A percentile compares a stretch with the other conserved stretches of the same genome.
These are phyloP conservation scores for Sinopyrophorus schimmeli DNA, from an alignment of 2,888 invertebrate species.

Conservation along the genomic window DNA sequence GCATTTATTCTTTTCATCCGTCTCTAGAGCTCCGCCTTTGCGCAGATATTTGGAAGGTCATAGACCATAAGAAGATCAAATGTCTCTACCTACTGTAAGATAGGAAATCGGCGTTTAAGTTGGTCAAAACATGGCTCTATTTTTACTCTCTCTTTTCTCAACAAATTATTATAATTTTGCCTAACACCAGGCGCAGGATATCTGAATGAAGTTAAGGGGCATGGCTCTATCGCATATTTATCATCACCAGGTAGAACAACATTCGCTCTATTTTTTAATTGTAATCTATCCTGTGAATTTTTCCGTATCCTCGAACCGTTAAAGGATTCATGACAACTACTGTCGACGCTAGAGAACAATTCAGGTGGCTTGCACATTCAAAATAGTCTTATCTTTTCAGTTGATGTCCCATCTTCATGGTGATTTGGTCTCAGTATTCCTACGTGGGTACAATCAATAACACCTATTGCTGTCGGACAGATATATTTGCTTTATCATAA, in stretches of 20 bases:
- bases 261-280: slow-evolving; percentile 18
- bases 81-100: too few relatives aligned
- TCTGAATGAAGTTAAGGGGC: slow-evolving; percentile 26
- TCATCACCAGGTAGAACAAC: slow-evolving; percentile 27
- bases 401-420: slow-evolving; percentile 21
- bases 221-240: slow-evolving; percentile 27
- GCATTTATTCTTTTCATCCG: too few relatives aligned
- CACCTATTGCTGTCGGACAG: slow-evolving; percentile 19
- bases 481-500: slow-evolving; percentile 11
- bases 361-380: slow-evolving; percentile 28
- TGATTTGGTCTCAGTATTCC: slow-evolving; percentile 22
- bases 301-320: slow-evolving; percentile 29
- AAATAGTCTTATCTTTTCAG: slow-evolving; percentile 19
- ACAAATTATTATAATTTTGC: slow-evolving; percentile 11
- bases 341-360: slow-evolving; percentile 25
- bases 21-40: too few relatives aligned
- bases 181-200: slow-evolving; percentile 19
- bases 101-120: too few relatives aligned
- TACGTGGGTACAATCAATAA: slow-evolving; percentile 21
- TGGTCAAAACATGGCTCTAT: too few relatives aligned
- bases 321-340: slow-evolving; percentile 27
- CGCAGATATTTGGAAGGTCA: too few relatives aligned
- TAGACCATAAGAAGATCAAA: too few relatives aligned
- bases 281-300: slow-evolving; percentile 4
- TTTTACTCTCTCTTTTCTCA: too few relatives aligned